Percentiles rank a stretch among this genome's conserved stretches.
phyloP scores from a whole-genome alignment of 1,140 invertebrate species.

The Paraescarpia echinospica region DNA sequence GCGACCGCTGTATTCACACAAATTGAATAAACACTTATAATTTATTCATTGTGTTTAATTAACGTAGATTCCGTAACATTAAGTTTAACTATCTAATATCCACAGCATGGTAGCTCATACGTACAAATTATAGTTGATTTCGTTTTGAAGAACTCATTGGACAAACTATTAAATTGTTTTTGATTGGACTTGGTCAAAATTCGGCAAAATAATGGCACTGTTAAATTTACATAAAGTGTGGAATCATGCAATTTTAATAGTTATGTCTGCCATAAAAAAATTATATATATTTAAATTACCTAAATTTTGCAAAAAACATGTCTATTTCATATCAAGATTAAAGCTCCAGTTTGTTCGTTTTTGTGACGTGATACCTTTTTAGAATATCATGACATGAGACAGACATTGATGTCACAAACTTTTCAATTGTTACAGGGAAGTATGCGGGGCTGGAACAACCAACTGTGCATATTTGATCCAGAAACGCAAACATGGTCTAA shows the following conservation, averaged over 20 bases:
- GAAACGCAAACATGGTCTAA: conserved; percentile 42
- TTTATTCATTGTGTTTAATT: no score
- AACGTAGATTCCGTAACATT: no score
- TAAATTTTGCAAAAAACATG: not conserved
- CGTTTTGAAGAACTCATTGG: no score
- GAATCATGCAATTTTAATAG: not conserved
- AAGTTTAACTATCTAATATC: no score
- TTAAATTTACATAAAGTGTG: not conserved
- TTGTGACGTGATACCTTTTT: not conserved
- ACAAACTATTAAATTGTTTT: no score
- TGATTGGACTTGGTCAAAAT: no score
- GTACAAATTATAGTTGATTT: no score
- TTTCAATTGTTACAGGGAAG: not conserved
- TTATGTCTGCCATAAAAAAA: not conserved
- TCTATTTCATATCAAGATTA: not conserved
- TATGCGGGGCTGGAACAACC: conserved; percentile 51
- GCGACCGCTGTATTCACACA: no score
- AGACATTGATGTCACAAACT: conserved; percentile 13
- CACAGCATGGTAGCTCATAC: no score
- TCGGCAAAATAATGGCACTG: no score
- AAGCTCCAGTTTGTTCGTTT: not conserved
- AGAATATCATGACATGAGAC: not conserved
- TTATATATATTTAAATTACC: not conserved
- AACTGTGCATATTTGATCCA: conserved; percentile 46
- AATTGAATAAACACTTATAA: no score